Evolutionary conservation across 2,113 vertebrate genomes (phyloP).

Genomic region (Mesembrinibis cayennensis): DNA sequence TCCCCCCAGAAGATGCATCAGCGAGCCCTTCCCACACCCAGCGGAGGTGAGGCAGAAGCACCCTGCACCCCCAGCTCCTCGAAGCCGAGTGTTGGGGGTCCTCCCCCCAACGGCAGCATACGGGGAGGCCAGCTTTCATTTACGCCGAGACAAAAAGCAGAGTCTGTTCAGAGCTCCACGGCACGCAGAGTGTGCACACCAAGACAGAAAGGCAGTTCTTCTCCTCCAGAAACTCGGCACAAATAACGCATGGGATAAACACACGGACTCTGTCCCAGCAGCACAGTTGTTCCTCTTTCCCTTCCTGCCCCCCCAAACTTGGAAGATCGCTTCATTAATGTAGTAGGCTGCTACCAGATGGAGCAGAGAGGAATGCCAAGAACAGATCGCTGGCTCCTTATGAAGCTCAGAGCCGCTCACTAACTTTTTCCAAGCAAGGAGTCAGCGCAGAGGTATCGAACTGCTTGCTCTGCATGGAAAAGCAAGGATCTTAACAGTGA

Average conservation of each 20-base stretch:
- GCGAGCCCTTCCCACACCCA: accelerated
- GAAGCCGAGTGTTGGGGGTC: accelerated
- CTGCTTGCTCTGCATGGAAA: neutral
- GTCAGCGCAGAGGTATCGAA: neutral
- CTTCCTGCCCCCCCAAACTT: neutral
- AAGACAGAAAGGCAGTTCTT: neutral
- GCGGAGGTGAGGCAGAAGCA: neutral
- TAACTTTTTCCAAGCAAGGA: slow-evolving; percentile 7
- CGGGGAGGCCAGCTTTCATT: neutral
- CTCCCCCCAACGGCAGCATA: neutral
- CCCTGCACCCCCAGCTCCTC: neutral
- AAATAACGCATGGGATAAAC: neutral
- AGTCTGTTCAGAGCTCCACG: neutral
- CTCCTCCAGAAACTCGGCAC: neutral
- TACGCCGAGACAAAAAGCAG: neutral
- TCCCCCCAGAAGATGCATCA: accelerated
- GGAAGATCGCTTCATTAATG: neutral
- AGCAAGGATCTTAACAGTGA: accelerated
- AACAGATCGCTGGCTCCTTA: neutral
- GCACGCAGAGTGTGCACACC: neutral
- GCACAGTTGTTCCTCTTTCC: neutral
- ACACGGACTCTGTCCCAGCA: slow-evolving; percentile 1
- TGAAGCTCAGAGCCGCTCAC: neutral
- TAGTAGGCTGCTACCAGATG: slow-evolving; percentile 19
- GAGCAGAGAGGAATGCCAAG: neutral